phyloP scores from a whole-genome alignment of 2,888 invertebrate genomes.

The Eupithecia subumbrata region DNA sequence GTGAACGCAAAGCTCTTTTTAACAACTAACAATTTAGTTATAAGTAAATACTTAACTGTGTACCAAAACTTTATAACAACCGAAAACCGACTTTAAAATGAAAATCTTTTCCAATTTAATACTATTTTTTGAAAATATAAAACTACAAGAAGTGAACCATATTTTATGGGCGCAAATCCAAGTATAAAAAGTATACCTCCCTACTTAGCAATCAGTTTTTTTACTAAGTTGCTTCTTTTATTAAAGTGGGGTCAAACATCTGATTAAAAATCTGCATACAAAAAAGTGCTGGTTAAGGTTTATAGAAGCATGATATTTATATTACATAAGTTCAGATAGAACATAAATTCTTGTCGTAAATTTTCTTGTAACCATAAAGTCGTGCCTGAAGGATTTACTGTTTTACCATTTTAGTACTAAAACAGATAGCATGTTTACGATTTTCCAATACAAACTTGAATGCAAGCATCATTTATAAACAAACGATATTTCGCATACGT shows the following conservation, averaged over 20 bases:
- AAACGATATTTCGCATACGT: constrained; percentile 20
- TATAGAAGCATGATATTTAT: constrained; percentile 25
- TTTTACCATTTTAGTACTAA: constrained; percentile 33
- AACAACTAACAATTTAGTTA: constrained; percentile 4
- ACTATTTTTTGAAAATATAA: not conserved
- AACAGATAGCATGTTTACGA: constrained; percentile 42
- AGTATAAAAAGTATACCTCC: not conserved
- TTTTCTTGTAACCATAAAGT: constrained; percentile 27
- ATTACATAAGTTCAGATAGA: constrained; percentile 4
- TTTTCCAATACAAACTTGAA: constrained; percentile 28
- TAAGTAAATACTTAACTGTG: not conserved
- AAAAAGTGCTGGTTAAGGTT: not conserved
- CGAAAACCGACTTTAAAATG: not conserved
- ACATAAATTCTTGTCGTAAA: constrained; percentile 28
- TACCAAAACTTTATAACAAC: not conserved
- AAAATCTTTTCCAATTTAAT: not conserved
- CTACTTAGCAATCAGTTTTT: too few species aligned
- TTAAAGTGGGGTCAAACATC: not conserved
- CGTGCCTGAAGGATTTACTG: constrained; percentile 31
- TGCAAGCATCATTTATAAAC: constrained; percentile 25
- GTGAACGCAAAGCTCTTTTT: constrained; percentile 30
- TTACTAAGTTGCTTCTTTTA: too few species aligned
- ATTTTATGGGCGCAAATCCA: not conserved
- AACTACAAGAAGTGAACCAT: not conserved
- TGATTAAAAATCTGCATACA: not conserved